Base-by-base conservation (phyloP, 2,797 vertebrate species). In the Amblyraja radiata region DNA sequence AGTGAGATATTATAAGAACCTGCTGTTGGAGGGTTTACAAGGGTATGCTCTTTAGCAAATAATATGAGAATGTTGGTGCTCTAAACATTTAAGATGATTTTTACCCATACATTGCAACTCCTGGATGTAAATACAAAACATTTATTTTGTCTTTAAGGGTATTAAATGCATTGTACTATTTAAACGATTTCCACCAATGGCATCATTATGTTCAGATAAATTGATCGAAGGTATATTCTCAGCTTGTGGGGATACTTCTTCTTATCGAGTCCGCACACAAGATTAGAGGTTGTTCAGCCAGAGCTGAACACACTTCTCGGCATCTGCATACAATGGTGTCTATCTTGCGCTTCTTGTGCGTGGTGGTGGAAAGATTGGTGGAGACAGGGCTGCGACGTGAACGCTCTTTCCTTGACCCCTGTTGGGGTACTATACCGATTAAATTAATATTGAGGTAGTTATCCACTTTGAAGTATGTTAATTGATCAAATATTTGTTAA, bases 1-100 rank as follows among this genome's bases (percentile, higher is more conserved):
- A 96, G 96, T 95, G 95, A 97, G 96, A 96, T 96, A 96, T 97
- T 95, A 10, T 96, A 95, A 96, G 97, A 97, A 96, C 97, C 96
- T 96, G 96, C 97, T 96, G 96, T 63, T 6, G 13, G 83, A 8
- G 25, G n/a, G 25, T 54, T 36, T 90, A 46, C 61, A 71, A 73
- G 9, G 32, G 23, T 91, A 46, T 91, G 36, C 21, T 39, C 21
- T 39, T 73, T 73, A 21, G 21, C 18, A 73, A 18, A 25, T 91
- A 1, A 71, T 91, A 25, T 90, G 68, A 73, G 61, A 63, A 61
- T 25, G 58, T 63, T 11, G 58, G 58, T 84, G 54, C 23, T 84
- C 21, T 54, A 32, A 86, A 86, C 6, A 14, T 86, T 86, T 63
- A 6, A 32, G 14, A 86, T 63, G 28, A n/a, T n/a, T 63, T 86